Evolutionary conservation across 2,113 vertebrate species (phyloP).

Genomic region (Pao palembangensis): DNA sequence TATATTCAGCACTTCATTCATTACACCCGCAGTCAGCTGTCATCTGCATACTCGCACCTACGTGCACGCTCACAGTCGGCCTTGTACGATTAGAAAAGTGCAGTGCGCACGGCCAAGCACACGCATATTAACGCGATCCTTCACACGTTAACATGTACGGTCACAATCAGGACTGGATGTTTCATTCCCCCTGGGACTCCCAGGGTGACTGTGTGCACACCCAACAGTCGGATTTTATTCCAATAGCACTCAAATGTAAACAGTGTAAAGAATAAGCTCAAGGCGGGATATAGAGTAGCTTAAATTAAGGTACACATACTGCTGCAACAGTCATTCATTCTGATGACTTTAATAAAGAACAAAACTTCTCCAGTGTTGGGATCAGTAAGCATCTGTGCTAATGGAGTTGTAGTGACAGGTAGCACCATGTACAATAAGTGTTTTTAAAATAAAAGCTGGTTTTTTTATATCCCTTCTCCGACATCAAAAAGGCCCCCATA

Average conservation of each 20-base stretch:
- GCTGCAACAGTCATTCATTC: no score
- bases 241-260: no score
- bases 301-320: no score
- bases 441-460: no score
- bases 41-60: conserved; percentile 34
- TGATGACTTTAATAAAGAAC: no score
- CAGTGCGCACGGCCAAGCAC: conserved; percentile 1
- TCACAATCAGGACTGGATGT: conserved; percentile 25
- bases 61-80: conserved; percentile 22
- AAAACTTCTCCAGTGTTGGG: no score
- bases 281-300: no score
- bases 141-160: conserved; percentile 33
- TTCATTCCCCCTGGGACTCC: conserved; percentile 15
- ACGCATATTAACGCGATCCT: conserved; percentile 3
- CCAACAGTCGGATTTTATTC: conserved; percentile 1
- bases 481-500: not conserved
- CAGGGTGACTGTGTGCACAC: conserved; percentile 7
- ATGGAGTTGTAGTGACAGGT: no score
- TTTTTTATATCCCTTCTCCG: no score
- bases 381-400: no score
- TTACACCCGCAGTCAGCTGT: conserved; percentile 54
- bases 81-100: conserved; percentile 9
- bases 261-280: no score
- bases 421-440: no score
- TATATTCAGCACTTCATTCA: conserved; percentile 64